Evolutionary conservation across 2,113 vertebrate species (phyloP).

Genomic region (Phyllostomus hastatus): DNA sequence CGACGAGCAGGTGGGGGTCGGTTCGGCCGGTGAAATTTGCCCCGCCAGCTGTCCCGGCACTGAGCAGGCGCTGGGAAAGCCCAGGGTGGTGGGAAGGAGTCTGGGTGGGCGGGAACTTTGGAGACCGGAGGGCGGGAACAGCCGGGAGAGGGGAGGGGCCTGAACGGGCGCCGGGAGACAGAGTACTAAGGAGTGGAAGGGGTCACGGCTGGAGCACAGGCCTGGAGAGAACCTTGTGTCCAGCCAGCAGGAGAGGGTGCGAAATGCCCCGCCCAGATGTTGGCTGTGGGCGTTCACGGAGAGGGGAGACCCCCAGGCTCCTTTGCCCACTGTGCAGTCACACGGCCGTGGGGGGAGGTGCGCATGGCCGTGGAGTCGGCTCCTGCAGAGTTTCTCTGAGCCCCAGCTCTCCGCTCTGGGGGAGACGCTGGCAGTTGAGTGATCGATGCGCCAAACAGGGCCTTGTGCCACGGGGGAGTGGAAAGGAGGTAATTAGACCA

Average conservation of each 20-base stretch:
- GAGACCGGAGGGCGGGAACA: accelerated
- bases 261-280: accelerated
- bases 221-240: accelerated
- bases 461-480: background rate
- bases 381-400: background rate
- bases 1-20: background rate
- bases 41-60: background rate
- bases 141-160: too few species aligned
- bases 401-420: background rate
- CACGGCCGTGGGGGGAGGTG: background rate
- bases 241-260: background rate
- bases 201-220: background rate
- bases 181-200: accelerated
- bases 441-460: constrained; percentile 40
- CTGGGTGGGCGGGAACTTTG: too few species aligned
- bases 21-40: background rate
- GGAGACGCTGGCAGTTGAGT: background rate
- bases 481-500: constrained; percentile 48
- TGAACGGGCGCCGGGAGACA: background rate
- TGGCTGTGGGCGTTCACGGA: background rate
- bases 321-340: accelerated
- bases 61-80: background rate
- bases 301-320: background rate
- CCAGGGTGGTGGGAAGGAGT: accelerated
- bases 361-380: background rate